Conservation (phyloP, 2,113 vertebrate species). For the Dendropsophus ebraccatus region DNA sequence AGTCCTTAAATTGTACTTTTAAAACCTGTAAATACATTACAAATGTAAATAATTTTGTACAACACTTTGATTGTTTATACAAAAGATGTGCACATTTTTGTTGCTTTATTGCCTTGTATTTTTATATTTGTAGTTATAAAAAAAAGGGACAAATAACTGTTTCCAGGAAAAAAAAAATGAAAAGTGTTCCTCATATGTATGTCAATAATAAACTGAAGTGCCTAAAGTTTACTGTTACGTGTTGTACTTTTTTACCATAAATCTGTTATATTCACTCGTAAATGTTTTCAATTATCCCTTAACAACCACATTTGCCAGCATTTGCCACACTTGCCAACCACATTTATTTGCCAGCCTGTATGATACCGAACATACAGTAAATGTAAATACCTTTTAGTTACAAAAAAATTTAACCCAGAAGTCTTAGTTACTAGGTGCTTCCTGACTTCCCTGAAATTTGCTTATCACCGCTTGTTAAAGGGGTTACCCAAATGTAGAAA, state of each 20-base stretch:
- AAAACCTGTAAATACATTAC: slow-evolving; percentile 81
- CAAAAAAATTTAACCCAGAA: too few relatives aligned
- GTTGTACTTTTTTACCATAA: neutral
- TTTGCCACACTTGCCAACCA: too few relatives aligned
- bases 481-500: too few relatives aligned
- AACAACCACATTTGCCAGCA: too few relatives aligned
- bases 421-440: too few relatives aligned
- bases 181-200: slow-evolving; percentile 80
- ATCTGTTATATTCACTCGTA: neutral
- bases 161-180: slow-evolving; percentile 78
- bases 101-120: slow-evolving; percentile 77
- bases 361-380: too few relatives aligned
- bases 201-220: slow-evolving; percentile 83
- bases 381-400: too few relatives aligned
- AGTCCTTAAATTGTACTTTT: slow-evolving; percentile 75
- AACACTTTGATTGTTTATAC: slow-evolving; percentile 83
- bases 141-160: slow-evolving; percentile 80
- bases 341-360: too few relatives aligned
- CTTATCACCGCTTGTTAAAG: too few relatives aligned
- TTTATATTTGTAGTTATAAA: slow-evolving; percentile 84
- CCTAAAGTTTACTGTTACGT: slow-evolving; percentile 68
- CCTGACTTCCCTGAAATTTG: too few relatives aligned
- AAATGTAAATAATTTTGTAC: slow-evolving; percentile 89
- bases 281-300: too few relatives aligned
- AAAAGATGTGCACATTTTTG: slow-evolving; percentile 78